Conservation (phyloP, 2,113 vertebrate species). For the Uria aalge region DNA sequence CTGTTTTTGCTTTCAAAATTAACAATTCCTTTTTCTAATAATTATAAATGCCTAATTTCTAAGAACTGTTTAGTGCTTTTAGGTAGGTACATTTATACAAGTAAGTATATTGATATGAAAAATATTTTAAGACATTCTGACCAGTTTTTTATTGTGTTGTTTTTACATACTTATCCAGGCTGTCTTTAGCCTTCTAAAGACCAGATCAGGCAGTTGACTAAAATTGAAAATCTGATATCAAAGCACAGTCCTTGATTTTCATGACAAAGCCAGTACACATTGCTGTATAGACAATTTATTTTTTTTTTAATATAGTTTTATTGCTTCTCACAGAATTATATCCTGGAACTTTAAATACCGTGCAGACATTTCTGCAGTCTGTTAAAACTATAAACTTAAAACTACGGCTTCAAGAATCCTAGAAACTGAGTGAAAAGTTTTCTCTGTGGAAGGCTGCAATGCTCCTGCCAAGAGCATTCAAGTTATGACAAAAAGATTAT, state of each 20-base stretch:
- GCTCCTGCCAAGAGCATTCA: neutral
- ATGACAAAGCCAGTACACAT: neutral
- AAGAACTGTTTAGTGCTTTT: neutral
- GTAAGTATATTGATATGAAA: neutral
- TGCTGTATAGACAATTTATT: neutral
- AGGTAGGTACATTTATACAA: neutral
- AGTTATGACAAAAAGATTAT: neutral
- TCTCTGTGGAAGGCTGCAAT: neutral
- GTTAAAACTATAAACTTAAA: neutral
- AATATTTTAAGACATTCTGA: neutral
- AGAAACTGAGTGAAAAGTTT: neutral
- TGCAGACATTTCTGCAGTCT: neutral
- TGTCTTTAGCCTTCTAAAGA: neutral
- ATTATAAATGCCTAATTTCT: neutral
- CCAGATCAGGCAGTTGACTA: neutral
- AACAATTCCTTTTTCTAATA: neutral
- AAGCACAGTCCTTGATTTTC: neutral
- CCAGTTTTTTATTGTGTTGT: neutral
- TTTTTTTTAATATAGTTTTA: neutral
- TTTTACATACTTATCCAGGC: neutral
- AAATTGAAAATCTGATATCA: neutral
- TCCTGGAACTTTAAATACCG: neutral
- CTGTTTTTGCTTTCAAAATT: neutral
- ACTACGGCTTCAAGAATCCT: neutral
- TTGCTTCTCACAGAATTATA: neutral